phyloP scores from a whole-genome alignment of 2,797 vertebrate genomes.

The Halcyon badia region DNA sequence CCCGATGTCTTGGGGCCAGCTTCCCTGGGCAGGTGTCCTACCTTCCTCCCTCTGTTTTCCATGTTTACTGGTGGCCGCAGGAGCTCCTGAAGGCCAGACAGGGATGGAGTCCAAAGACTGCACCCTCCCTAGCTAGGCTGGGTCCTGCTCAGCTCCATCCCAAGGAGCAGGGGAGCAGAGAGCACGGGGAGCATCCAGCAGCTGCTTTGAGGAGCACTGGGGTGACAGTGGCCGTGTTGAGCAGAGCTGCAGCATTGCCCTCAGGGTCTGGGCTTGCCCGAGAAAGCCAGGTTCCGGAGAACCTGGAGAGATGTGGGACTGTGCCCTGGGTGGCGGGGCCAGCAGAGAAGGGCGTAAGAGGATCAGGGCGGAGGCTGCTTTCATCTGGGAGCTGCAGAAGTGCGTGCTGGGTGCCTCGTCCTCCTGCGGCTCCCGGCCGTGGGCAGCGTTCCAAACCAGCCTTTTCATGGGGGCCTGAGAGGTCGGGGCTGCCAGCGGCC shows the following conservation, averaged over 20 bases:
- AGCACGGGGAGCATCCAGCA: fast-evolving
- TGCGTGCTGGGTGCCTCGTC: fast-evolving
- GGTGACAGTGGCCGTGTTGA: neutral
- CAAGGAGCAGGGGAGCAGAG: neutral
- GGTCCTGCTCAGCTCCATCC: fast-evolving
- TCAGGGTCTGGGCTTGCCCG: fast-evolving
- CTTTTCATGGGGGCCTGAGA: neutral
- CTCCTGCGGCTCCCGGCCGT: neutral
- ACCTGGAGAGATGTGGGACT: fast-evolving
- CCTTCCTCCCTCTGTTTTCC: neutral
- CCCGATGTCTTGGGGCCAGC: neutral
- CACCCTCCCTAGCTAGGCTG: neutral
- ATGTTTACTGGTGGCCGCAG: neutral
- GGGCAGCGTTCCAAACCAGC: neutral
- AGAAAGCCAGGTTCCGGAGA: neutral
- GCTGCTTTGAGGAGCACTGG: fast-evolving
- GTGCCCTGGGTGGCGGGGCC: neutral
- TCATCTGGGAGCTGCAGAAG: neutral
- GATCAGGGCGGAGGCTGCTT: neutral
- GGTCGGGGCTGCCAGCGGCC: neutral
- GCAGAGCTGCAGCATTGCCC: neutral
- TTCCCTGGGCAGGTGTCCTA: neutral
- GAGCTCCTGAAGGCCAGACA: neutral
- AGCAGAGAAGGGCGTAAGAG: neutral
- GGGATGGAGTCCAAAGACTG: neutral